phyloP scores from a whole-genome alignment of 2,888 invertebrate species.

The Amphimallon solstitiale region DNA sequence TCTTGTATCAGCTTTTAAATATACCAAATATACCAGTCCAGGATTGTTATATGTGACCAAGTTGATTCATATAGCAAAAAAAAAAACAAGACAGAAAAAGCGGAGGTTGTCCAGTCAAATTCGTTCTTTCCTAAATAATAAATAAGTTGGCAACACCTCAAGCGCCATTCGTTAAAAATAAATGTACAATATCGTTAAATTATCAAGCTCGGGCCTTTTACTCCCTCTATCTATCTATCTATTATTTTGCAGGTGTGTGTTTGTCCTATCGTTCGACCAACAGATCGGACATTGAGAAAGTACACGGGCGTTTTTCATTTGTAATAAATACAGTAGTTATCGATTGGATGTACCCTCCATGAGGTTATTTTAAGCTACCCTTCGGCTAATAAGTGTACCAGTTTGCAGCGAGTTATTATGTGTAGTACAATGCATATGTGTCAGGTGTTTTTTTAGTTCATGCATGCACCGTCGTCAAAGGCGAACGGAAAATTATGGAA shows the following conservation, averaged over 20 bases:
- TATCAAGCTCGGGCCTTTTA: constrained; percentile 1
- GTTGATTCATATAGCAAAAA: too few species aligned
- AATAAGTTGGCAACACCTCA: constrained; percentile 23
- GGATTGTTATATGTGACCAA: too few species aligned
- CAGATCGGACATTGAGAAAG: background rate
- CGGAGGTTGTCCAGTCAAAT: too few species aligned
- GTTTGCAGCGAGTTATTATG: background rate
- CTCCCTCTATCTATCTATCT: background rate
- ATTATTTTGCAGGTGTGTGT: background rate
- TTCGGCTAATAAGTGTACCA: constrained; percentile 10
- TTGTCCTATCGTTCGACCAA: background rate
- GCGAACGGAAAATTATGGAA: too few species aligned
- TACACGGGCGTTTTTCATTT: background rate
- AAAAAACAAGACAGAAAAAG: too few species aligned
- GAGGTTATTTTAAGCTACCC: constrained; percentile 23
- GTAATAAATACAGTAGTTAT: constrained; percentile 4
- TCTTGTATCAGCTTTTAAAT: too few species aligned
- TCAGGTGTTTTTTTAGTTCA: too few species aligned
- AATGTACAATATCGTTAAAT: constrained; percentile 11
- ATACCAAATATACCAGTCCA: too few species aligned
- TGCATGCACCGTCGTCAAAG: too few species aligned
- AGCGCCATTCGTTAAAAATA: constrained; percentile 13
- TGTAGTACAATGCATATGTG: too few species aligned
- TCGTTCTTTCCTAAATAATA: constrained; percentile 4
- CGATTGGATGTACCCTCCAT: constrained; percentile 19